These are phyloP conservation scores for Chionodraco myersi DNA, from an alignment of 2,113 vertebrate genomes.

Conservation along the genomic window DNA sequence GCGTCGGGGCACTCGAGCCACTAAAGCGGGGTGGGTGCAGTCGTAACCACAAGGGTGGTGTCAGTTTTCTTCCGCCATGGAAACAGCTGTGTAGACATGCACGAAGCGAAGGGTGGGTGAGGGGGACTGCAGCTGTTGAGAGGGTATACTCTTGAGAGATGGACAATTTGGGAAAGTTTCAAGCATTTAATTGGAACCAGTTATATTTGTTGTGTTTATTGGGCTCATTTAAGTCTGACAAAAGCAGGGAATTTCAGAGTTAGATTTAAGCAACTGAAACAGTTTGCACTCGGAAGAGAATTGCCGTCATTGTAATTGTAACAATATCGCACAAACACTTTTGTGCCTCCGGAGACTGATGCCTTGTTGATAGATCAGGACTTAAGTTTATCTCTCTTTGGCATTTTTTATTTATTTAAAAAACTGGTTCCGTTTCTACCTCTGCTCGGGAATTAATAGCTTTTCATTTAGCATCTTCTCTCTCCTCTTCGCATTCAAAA, in stretches of 20 bases:
- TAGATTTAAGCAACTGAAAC: background rate
- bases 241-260: background rate
- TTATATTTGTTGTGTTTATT: slow-evolving; percentile 15
- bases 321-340: background rate
- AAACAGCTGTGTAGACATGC: slow-evolving; percentile 79
- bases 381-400: background rate
- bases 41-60: slow-evolving; percentile 66
- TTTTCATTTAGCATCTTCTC: slow-evolving; percentile 23
- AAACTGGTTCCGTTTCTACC: background rate
- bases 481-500: slow-evolving; percentile 12
- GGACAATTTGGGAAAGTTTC: slow-evolving; percentile 16
- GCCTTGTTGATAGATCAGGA: slow-evolving; percentile 12
- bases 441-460: slow-evolving; percentile 1
- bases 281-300: background rate
- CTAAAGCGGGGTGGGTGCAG: slow-evolving; percentile 48
- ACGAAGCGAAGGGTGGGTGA: slow-evolving; percentile 39
- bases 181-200: background rate
- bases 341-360: background rate
- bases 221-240: background rate
- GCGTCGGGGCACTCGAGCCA: slow-evolving; percentile 7
- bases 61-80: slow-evolving; percentile 73
- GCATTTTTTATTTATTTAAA: too few species aligned
- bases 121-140: slow-evolving; percentile 73
- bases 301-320: slow-evolving; percentile 1
- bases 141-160: slow-evolving; percentile 35